A percentile compares a stretch with the other conserved stretches of the same genome.
phyloP scores from a whole-genome alignment of 2,113 vertebrate genomes.

The Pseudorasbora parva region DNA sequence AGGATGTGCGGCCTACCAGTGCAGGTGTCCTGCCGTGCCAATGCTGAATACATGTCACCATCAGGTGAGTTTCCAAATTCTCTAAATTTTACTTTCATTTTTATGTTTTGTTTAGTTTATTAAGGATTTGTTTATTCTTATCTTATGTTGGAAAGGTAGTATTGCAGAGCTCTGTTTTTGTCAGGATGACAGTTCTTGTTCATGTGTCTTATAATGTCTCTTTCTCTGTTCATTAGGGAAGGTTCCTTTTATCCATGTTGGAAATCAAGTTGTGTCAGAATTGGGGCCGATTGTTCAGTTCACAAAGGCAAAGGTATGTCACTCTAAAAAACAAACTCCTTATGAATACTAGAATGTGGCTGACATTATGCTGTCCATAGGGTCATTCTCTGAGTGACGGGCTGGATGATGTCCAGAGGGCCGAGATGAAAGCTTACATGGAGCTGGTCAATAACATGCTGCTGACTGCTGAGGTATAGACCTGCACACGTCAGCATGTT shows the following conservation, averaged over 20 bases:
- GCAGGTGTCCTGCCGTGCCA: slow-evolving; percentile 78
- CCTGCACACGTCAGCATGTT: background rate
- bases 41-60: slow-evolving; percentile 96
- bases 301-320: slow-evolving; percentile 91
- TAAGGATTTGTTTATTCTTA: too few species aligned
- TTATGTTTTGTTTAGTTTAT: background rate
- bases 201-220: background rate
- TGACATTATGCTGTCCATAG: slow-evolving; percentile 65
- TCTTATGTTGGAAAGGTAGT: too few species aligned
- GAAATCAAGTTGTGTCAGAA: slow-evolving; percentile 97
- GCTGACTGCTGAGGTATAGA: slow-evolving; percentile 90
- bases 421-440: slow-evolving; percentile 99
- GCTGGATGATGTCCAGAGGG: slow-evolving; percentile 93
- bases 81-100: background rate
- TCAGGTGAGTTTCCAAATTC: slow-evolving; percentile 76
- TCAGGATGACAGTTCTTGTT: background rate
- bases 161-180: background rate
- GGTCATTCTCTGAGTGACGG: slow-evolving; percentile 93
- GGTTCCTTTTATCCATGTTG: slow-evolving; percentile 92
- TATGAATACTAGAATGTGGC: background rate
- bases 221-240: slow-evolving; percentile 78
- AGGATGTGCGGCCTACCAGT: slow-evolving; percentile 76
- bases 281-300: slow-evolving; percentile 97
- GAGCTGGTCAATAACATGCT: slow-evolving; percentile 92
- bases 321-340: background rate